Conservation (phyloP, 2,113 vertebrate species). For the Bufo gargarizans region DNA sequence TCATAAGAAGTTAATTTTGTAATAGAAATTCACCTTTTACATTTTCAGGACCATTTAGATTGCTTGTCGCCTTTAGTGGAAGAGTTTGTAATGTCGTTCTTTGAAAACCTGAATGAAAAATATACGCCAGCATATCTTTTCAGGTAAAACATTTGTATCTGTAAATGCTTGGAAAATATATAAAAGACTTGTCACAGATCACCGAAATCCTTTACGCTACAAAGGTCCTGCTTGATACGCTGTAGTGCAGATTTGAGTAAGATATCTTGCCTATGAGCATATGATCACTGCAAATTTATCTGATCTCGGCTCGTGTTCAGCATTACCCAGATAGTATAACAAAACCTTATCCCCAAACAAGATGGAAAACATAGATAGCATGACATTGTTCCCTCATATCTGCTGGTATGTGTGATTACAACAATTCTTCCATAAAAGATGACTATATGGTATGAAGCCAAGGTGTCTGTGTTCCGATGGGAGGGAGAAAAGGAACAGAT, state of each 20-base stretch:
- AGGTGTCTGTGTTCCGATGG: no score
- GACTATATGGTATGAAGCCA: no score
- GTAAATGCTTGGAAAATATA: no score
- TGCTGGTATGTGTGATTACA: background rate
- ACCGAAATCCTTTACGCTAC: background rate
- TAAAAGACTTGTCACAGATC: no score
- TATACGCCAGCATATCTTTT: slow-evolving; percentile 79
- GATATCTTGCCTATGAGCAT: background rate
- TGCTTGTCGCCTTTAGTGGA: slow-evolving; percentile 80
- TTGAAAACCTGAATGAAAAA: slow-evolving; percentile 77
- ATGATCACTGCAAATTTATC: background rate
- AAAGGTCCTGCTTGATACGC: background rate
- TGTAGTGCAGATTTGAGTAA: background rate
- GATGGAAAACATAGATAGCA: background rate
- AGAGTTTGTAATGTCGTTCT: slow-evolving; percentile 85
- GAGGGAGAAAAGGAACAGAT: no score
- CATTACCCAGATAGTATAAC: background rate
- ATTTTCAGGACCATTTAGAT: slow-evolving; percentile 76
- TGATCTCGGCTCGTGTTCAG: background rate
- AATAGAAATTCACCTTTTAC: background rate
- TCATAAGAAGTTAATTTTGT: no score
- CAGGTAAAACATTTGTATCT: slow-evolving; percentile 70
- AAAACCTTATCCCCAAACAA: background rate
- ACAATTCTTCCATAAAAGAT: background rate
- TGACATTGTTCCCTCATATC: background rate